Conservation (phyloP, 2,797 vertebrate species). For the Zalophus californianus region DNA sequence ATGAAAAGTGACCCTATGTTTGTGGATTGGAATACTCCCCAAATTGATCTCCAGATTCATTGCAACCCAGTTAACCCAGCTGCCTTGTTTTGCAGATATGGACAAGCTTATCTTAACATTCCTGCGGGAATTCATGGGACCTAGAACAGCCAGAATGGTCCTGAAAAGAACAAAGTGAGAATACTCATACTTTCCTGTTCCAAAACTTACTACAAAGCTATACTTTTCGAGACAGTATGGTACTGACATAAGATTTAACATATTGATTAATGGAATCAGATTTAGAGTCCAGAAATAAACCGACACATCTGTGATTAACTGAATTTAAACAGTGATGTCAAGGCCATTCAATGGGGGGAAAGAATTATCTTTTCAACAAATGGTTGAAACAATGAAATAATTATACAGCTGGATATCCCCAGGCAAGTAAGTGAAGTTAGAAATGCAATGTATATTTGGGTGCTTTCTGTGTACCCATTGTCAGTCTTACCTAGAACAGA, state of each 20-base stretch:
- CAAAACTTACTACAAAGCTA: neutral
- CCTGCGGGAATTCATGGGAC: neutral
- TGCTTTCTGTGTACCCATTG: neutral
- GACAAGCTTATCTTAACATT: neutral
- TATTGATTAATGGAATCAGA: neutral
- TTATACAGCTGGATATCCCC: neutral
- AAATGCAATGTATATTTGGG: neutral
- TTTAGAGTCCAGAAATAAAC: neutral
- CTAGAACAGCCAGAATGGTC: neutral
- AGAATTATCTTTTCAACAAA: conserved; percentile 1
- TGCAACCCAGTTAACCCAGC: neutral
- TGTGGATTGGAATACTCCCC: neutral
- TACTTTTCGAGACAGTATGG: neutral
- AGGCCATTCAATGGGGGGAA: neutral
- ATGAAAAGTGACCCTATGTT: neutral
- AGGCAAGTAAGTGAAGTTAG: neutral
- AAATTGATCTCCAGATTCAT: neutral
- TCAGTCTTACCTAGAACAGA: neutral
- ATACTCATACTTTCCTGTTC: neutral
- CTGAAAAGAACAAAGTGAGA: neutral
- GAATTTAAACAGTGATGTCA: neutral
- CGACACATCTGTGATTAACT: neutral
- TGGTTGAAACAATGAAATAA: neutral
- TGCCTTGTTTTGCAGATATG: neutral
- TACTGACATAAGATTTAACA: neutral